Base-by-base conservation (phyloP, 2,797 vertebrate genomes). In the Premnoplex brunnescens region DNA sequence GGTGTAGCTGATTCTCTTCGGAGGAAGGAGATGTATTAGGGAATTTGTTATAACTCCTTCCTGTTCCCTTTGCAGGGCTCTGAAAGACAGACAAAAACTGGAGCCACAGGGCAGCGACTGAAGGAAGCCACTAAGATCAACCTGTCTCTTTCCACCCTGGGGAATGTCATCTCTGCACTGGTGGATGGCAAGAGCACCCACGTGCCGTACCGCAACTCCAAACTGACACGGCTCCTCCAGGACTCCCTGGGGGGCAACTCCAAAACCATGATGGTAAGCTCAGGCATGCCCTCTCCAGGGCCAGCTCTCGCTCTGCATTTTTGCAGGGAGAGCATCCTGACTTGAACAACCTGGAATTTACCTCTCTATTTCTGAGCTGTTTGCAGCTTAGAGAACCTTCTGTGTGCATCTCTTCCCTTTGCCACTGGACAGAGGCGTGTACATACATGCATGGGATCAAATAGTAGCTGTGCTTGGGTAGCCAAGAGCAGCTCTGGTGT, bases 91-190 rank as follows among this genome's bases (percentile, higher is more conserved):
- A 99, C 99, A 12, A 99, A 99, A 98, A 99, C 99, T 5, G 99
- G 99, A 91, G 99, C 99, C 84, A 99, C 99, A 0, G 99, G 99
- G 20, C 99, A 99, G 95, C 98, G 99, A 32, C 98, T 99, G 89
- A 99, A 99, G 96, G 99, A 99, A 97, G 99, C 99, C 22, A 99
- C 99, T 5, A 99, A 99, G 98, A 99, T 99, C 96, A 99, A 99
- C 95, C 98, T 99, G 19, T 99, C 99, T 1, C 98, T 99, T 37
- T 99, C 99, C 49, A 99, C 99, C 0, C 98, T 99, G 98, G 99
- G 99, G n/a, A 99, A 99, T 17, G 99, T 99, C 15, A 99, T 99
- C 95, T 99, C 99, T 30, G 99, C 99, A 0, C 97, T 99, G 97
- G 99, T 99, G 79, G 99, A 99, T 69, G 99, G 99, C 68, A 99